These are phyloP conservation scores for Myiagra hebetior DNA, from an alignment of 2,113 vertebrate genomes.

Conservation along the genomic window DNA sequence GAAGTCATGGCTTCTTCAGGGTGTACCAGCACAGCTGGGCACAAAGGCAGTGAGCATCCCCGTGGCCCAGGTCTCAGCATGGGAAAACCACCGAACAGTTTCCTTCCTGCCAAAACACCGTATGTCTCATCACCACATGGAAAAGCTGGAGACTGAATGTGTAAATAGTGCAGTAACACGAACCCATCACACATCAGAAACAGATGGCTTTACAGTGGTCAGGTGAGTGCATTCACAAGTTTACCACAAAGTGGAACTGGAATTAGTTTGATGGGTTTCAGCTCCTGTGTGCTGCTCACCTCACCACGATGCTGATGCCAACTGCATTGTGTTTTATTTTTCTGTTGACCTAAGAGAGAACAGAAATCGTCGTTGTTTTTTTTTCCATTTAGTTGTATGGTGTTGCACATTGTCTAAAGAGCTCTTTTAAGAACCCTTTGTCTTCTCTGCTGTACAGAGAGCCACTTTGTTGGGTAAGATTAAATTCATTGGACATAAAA, in stretches of 20 bases:
- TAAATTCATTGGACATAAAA: neutral
- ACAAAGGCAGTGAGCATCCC: neutral
- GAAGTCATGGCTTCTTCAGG: neutral
- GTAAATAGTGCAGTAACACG: neutral
- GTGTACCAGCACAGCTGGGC: neutral
- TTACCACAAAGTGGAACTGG: neutral
- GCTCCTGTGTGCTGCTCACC: neutral
- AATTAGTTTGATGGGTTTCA: neutral
- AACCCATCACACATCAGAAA: neutral
- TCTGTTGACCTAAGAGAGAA: neutral
- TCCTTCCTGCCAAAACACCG: neutral
- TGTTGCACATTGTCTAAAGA: neutral
- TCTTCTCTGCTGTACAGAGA: neutral
- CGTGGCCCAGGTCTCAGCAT: fast-evolving
- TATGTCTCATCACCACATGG: neutral
- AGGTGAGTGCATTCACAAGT: neutral
- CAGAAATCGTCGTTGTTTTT: neutral
- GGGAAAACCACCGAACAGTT: neutral
- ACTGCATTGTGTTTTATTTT: neutral
- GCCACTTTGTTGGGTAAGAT: neutral
- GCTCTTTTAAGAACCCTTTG: neutral
- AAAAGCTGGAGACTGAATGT: neutral
- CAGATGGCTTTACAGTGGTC: neutral
- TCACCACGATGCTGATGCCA: neutral
- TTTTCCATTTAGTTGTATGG: neutral